Conservation (phyloP, 2,797 vertebrate species). For the Tamandua tetradactyla region DNA sequence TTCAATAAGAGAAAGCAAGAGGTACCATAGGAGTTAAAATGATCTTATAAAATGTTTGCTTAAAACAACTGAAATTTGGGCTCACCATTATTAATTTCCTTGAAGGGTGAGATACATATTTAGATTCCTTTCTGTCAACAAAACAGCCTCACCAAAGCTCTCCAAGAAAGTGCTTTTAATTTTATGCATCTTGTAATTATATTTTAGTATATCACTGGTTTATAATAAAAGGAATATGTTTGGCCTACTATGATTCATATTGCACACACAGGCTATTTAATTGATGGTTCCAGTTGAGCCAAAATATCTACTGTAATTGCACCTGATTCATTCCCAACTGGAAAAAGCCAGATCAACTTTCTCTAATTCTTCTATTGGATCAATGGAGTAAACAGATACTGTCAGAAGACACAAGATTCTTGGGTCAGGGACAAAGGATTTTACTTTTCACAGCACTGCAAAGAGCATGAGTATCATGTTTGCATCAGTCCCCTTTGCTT, state of each 20-base stretch:
- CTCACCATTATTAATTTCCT: background rate
- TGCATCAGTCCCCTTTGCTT: rapidly evolving
- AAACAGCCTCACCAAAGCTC: background rate
- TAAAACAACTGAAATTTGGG: background rate
- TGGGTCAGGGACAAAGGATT: too few relatives aligned
- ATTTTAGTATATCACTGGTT: background rate
- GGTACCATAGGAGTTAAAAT: background rate
- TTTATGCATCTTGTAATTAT: background rate
- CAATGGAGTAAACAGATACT: background rate
- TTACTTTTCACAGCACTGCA: background rate
- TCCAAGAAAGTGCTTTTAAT: background rate
- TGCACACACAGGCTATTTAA: too few relatives aligned
- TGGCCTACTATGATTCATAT: background rate
- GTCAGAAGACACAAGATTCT: background rate
- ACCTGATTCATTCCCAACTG: rapidly evolving
- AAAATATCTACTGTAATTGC: too few relatives aligned
- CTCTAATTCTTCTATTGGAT: background rate
- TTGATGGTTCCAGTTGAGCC: background rate
- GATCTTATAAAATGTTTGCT: background rate
- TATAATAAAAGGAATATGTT: background rate
- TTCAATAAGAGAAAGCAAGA: background rate
- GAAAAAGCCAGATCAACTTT: background rate
- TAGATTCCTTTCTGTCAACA: background rate
- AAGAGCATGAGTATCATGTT: background rate
- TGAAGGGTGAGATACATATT: background rate